phyloP scores from a whole-genome alignment of 2,888 invertebrate genomes.

The Capitulum mitella region DNA sequence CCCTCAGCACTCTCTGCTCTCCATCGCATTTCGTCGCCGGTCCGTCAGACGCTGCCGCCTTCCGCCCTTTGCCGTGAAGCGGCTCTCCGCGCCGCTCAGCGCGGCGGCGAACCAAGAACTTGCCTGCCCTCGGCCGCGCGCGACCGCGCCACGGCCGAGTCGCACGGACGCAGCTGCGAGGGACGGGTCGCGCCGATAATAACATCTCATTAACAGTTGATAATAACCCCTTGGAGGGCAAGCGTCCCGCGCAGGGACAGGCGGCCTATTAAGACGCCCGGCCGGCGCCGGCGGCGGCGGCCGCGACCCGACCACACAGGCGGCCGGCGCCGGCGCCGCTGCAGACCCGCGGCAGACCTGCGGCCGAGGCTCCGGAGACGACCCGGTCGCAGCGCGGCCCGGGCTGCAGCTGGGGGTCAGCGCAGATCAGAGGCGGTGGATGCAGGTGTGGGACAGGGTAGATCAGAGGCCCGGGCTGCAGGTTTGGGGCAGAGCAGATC shows the following conservation, averaged over 20 bases:
- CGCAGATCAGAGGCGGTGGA: no score
- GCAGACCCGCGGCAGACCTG: no score
- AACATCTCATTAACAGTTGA: constrained; percentile 8
- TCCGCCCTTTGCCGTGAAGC: neutral
- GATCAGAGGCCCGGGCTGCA: no score
- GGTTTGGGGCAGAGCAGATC: no score
- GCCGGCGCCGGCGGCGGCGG: neutral
- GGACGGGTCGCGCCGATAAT: neutral
- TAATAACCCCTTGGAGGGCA: neutral
- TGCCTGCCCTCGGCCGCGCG: neutral
- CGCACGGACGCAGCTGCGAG: neutral
- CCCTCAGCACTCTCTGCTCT: neutral
- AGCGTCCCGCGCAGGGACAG: neutral
- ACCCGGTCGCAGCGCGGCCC: no score
- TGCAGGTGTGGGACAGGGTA: no score
- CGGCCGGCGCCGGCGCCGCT: neutral
- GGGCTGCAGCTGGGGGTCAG: no score
- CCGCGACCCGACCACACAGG: neutral
- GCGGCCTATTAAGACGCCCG: neutral
- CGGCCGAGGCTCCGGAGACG: no score
- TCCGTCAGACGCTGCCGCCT: neutral
- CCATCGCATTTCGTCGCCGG: neutral
- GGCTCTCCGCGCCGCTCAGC: neutral
- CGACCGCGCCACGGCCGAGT: neutral
- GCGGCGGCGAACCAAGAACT: neutral